A percentile compares a stretch with the other conserved stretches of the same genome.
Evolutionary conservation across 1,140 invertebrate genomes (phyloP).

Genomic region (Drosophila parvula): DNA sequence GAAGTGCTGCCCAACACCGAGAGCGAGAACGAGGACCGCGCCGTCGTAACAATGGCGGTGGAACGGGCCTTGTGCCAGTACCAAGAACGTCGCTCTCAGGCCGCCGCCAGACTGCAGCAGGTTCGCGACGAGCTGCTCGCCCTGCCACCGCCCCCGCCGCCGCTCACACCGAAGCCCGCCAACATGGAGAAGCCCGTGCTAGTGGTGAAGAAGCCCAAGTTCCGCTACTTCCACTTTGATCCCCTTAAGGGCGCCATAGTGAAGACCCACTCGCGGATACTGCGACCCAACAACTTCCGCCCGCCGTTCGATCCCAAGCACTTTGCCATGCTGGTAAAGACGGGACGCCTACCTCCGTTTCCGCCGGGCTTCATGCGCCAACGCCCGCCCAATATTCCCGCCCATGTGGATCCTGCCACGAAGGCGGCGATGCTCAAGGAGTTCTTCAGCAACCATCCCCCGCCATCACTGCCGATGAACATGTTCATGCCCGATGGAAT

Average conservation of each 20-base stretch:
- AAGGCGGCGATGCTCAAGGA: slow-evolving; percentile 56
- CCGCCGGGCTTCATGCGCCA: slow-evolving; percentile 45
- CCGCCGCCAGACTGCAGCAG: slow-evolving; percentile 49
- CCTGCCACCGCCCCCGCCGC: slow-evolving; percentile 56
- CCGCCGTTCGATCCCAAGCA: slow-evolving; percentile 68
- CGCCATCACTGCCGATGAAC: slow-evolving; percentile 48
- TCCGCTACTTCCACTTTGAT: slow-evolving; percentile 65
- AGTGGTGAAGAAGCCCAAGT: slow-evolving; percentile 63
- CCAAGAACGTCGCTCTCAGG: slow-evolving; percentile 35
- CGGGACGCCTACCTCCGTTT: slow-evolving; percentile 52
- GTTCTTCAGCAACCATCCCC: slow-evolving; percentile 68
- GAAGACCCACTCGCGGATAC: slow-evolving; percentile 29
- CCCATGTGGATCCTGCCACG: slow-evolving; percentile 46
- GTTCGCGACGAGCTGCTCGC: slow-evolving; percentile 53
- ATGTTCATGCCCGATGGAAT: slow-evolving; percentile 23
- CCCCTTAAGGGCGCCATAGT: slow-evolving; percentile 47
- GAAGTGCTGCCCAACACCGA: slow-evolving; percentile 70
- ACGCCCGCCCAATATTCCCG: slow-evolving; percentile 54
- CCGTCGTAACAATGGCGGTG: slow-evolving; percentile 43
- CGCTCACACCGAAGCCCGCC: slow-evolving; percentile 41
- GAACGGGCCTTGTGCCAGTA: slow-evolving; percentile 48
- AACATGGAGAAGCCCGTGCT: slow-evolving; percentile 57
- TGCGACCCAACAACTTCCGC: slow-evolving; percentile 17
- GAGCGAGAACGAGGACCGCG: slow-evolving; percentile 76
- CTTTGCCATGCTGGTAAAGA: slow-evolving; percentile 70